Conservation (phyloP, 2,888 invertebrate genomes). For the Athrips mouffetella region DNA sequence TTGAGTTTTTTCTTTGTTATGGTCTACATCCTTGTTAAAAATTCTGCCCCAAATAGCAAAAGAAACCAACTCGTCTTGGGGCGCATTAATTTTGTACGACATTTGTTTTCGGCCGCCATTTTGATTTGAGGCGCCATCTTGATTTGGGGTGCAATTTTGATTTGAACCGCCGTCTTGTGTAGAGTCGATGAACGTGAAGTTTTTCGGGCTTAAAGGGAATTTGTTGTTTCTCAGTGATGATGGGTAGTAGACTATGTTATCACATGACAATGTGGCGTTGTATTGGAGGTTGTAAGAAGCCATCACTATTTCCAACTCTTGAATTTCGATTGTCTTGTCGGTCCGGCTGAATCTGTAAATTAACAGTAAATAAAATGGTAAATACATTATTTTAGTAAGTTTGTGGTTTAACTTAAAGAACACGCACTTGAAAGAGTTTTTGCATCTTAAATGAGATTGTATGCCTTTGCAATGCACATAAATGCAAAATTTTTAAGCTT, state of each 20-base stretch:
- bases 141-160: too few species aligned
- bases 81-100: slow-evolving; percentile 42
- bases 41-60: slow-evolving; percentile 71
- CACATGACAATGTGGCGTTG: slow-evolving; percentile 51
- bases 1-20: slow-evolving; percentile 37
- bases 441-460: too few species aligned
- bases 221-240: slow-evolving; percentile 67
- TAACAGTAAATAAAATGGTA: too few species aligned
- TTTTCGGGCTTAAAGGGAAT: slow-evolving; percentile 58
- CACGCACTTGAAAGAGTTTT: too few species aligned
- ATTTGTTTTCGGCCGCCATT: slow-evolving; percentile 32
- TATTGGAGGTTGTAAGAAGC: slow-evolving; percentile 49
- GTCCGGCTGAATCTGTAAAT: slow-evolving; percentile 63
- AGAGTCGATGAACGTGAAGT: slow-evolving; percentile 41
- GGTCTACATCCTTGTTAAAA: slow-evolving; percentile 65
- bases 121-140: slow-evolving; percentile 14
- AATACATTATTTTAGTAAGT: too few species aligned
- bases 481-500: too few species aligned
- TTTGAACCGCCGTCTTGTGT: slow-evolving; percentile 17
- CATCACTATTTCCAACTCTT: slow-evolving; percentile 66
- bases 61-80: slow-evolving; percentile 61
- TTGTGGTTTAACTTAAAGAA: too few species aligned
- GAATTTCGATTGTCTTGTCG: slow-evolving; percentile 54
- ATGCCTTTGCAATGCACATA: too few species aligned
- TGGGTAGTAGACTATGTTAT: slow-evolving; percentile 69